Evolutionary conservation across 2,797 vertebrate genomes (phyloP), one percentile per base, ranked within the genome.

Genomic region (Sparidentex hasta): DNA sequence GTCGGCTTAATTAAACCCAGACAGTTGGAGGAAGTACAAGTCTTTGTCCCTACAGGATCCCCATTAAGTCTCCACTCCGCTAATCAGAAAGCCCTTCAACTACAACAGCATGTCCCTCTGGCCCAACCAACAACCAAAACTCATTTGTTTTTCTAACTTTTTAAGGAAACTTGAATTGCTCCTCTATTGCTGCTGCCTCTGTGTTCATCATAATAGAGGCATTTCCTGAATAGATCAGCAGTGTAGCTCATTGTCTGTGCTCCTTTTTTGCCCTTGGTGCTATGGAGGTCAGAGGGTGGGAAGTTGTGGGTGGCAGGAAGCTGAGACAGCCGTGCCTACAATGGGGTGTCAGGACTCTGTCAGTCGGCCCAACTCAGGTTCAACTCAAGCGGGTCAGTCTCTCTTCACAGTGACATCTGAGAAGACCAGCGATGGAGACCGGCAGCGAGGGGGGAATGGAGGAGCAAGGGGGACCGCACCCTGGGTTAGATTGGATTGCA

Each of bases 1-100:
- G 58, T 68, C 25, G 25, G 71, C 64, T 82, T 93, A 94, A 95
- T 94, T 80, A 88, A 92, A 92, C 66, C 87, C 91, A 95, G 93
- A 91, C 67, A 71, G 73, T 79, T 88, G 88, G 88, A 92, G 83
- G 78, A 86, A 74, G 77, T 77, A 91, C 88, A 91, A 81, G 76
- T 82, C 85, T 75, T 64, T 68, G 65, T 83, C 82, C 87, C 83
- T 78, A 87, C 73, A 85, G 89, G 83, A 71, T 90, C 87, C 88
- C 80, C 83, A 81, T 81, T 77, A 90, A 82, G 78, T 74, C 86
- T 86, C 80, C 67, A 77, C 77, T 74, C 74, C 76, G 81, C 81
- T 90, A 90, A 93, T 93, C 88, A 85, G 70, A 90, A 87, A 92
- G 86, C 64, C 68, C 52, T 80, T 81, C 77, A 68, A 83, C 72